Conservation (phyloP, 2,797 vertebrate species). For the Sebastolobus alascanus region DNA sequence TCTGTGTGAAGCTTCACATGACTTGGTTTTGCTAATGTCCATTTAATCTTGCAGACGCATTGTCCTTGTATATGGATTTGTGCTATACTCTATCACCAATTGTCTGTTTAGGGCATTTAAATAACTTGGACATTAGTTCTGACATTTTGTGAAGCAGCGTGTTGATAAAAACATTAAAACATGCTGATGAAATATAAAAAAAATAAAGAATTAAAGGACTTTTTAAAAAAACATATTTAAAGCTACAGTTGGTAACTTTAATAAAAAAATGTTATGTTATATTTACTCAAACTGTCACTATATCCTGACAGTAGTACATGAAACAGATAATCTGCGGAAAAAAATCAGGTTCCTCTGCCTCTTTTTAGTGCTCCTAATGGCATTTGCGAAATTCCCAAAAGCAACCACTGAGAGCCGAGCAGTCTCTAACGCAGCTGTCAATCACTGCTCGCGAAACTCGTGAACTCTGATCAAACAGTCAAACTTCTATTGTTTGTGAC, state of each 20-base stretch:
- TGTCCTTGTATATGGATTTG: not conserved
- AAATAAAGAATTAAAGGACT: not conserved
- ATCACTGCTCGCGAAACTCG: not conserved
- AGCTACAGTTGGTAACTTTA: not conserved
- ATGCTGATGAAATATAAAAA: no score
- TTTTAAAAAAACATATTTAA: no score
- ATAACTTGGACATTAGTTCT: not conserved
- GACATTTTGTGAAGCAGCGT: not conserved
- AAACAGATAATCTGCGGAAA: not conserved
- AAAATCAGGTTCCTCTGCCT: not conserved
- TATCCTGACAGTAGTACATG: not conserved
- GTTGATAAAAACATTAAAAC: not conserved
- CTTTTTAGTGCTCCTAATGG: not conserved
- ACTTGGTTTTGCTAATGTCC: constrained; percentile 6
- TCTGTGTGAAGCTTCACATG: constrained; percentile 11
- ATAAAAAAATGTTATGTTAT: not conserved
- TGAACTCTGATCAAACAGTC: not conserved
- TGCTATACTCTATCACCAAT: not conserved
- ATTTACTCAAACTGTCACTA: not conserved
- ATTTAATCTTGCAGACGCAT: not conserved
- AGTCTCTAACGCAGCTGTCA: not conserved
- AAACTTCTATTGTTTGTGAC: not conserved
- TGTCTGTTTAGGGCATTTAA: not conserved
- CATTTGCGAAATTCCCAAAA: not conserved
- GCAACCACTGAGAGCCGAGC: not conserved